Percentiles rank a stretch among this genome's conserved stretches.
phyloP scores from a whole-genome alignment of 2,113 vertebrate genomes.

The Arizona elegans region DNA sequence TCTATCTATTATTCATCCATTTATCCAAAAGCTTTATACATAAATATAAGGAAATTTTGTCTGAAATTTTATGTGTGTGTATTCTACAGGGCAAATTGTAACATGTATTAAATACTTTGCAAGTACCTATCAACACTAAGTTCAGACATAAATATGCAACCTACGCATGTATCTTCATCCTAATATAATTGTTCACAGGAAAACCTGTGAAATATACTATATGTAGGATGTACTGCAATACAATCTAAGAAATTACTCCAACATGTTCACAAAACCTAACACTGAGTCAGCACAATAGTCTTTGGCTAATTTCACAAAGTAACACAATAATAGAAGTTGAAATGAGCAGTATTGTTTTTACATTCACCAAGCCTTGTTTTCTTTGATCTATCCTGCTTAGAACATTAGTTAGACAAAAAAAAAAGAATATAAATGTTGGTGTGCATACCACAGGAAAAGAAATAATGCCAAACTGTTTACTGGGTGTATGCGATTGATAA shows the following conservation, averaged over 20 bases:
- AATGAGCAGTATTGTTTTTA: neutral
- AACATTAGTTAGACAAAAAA: neutral
- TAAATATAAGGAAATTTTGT: neutral
- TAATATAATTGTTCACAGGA: neutral
- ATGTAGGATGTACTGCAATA: neutral
- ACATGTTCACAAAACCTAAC: neutral
- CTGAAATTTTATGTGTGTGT: neutral
- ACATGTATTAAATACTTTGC: neutral
- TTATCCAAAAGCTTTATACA: neutral
- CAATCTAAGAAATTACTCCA: neutral
- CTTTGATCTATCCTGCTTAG: neutral
- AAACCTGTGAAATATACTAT: neutral
- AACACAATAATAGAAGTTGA: neutral
- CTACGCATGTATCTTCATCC: accelerated
- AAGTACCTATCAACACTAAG: accelerated
- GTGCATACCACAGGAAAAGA: neutral
- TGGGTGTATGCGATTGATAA: neutral
- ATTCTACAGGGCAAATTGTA: neutral
- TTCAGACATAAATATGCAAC: neutral
- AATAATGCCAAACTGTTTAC: neutral
- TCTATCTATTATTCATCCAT: neutral
- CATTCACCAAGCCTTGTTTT: neutral
- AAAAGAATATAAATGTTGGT: neutral
- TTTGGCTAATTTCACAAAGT: neutral
- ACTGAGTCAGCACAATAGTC: neutral